Conservation (phyloP, 2,888 invertebrate genomes). For the Ochropleura leucogaster region DNA sequence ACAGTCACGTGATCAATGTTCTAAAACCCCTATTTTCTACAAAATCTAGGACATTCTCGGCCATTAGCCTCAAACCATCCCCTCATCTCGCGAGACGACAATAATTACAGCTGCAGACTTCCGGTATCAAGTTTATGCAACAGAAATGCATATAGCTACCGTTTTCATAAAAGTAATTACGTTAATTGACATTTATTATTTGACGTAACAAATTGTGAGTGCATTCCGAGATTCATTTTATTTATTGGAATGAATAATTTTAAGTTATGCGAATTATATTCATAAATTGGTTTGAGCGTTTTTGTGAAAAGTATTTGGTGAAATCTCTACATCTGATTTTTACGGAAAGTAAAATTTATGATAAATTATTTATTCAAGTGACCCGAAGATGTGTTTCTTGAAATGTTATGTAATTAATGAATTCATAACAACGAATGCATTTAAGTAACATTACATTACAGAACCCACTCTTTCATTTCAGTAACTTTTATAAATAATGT, state of each 20-base stretch:
- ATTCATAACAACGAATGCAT: constrained; percentile 7
- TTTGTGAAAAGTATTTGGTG: background rate
- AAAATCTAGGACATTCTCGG: constrained; percentile 21
- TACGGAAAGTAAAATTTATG: constrained; percentile 9
- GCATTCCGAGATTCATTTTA: constrained; percentile 18
- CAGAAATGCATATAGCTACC: constrained; percentile 67
- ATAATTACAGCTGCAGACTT: constrained; percentile 60
- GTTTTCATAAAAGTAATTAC: constrained; percentile 72
- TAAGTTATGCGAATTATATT: background rate
- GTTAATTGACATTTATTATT: constrained; percentile 63
- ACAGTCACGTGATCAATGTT: constrained; percentile 10
- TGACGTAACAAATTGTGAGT: constrained; percentile 58
- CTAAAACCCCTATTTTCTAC: constrained; percentile 28
- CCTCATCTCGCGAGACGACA: constrained; percentile 32
- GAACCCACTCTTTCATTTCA: constrained; percentile 7
- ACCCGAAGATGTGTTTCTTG: background rate
- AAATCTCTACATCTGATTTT: constrained; percentile 20
- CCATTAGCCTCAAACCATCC: constrained; percentile 28
- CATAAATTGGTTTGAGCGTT: background rate
- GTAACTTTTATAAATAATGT: constrained; percentile 11
- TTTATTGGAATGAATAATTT: constrained; percentile 5
- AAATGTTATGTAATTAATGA: constrained; percentile 1
- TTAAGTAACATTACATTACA: constrained; percentile 15
- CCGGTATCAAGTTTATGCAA: constrained; percentile 70
- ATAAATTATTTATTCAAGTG: background rate